A percentile compares a stretch with the other conserved stretches of the same genome.
Evolutionary conservation across 1,140 invertebrate genomes (phyloP).

Genomic region (Drosophila nigrodunni): DNA sequence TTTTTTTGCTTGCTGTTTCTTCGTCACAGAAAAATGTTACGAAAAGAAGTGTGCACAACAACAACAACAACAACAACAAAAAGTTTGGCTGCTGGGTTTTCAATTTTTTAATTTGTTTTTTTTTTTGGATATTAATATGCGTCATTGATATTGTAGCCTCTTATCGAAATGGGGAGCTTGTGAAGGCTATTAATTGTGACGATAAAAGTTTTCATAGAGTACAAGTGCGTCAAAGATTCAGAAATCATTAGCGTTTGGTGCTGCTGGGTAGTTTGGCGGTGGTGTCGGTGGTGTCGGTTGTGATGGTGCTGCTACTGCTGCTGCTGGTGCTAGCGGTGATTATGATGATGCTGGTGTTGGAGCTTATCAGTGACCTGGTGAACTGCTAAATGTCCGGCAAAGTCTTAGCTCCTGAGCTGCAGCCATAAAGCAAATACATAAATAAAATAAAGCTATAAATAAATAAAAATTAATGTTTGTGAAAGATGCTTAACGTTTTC

Average conservation of each 20-base stretch:
- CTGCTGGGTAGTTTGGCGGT: too few relatives aligned
- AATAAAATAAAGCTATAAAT: conserved; percentile 71
- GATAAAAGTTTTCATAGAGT: too few relatives aligned
- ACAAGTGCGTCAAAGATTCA: neutral
- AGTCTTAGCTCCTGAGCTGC: conserved; percentile 13
- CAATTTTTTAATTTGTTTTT: too few relatives aligned
- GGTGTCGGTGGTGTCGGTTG: too few relatives aligned
- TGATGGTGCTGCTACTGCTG: too few relatives aligned
- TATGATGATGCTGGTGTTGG: too few relatives aligned
- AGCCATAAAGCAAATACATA: conserved; percentile 51
- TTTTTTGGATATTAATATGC: neutral
- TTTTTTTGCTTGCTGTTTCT: conserved; percentile 38
- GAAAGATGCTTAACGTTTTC: conserved; percentile 74
- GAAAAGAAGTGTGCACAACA: conserved; percentile 1
- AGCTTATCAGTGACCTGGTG: conserved; percentile 4
- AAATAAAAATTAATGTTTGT: conserved; percentile 75
- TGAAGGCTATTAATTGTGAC: neutral
- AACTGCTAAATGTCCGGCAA: neutral
- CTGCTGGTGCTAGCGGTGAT: too few relatives aligned
- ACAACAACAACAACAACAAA: neutral
- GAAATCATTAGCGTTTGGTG: too few relatives aligned
- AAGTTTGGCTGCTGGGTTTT: too few relatives aligned
- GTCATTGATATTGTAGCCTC: conserved; percentile 16
- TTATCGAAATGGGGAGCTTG: conserved; percentile 1
- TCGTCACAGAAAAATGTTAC: conserved; percentile 9